A percentile compares a stretch with the other conserved stretches of the same genome.
These are phyloP conservation scores for Itoplectis maculator DNA, from an alignment of 2,888 invertebrate genomes.

Conservation along the genomic window DNA sequence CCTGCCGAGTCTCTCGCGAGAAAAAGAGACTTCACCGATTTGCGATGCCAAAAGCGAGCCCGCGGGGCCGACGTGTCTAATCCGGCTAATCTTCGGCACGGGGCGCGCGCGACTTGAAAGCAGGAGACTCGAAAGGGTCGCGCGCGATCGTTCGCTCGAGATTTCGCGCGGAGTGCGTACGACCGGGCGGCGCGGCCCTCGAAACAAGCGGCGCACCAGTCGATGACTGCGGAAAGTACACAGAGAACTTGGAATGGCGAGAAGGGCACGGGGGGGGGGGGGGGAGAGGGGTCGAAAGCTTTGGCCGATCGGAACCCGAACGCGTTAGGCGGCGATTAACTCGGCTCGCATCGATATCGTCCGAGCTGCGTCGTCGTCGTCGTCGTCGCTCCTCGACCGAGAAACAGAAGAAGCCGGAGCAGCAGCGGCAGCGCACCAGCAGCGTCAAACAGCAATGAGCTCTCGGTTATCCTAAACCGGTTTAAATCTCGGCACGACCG, in stretches of 20 bases:
- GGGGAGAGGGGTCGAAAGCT: conserved; percentile 16
- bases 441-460: conserved; percentile 37
- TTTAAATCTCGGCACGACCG: conserved; percentile 55
- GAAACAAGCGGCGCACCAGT: conserved; percentile 43
- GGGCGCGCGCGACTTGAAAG: too few relatives aligned
- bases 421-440: conserved; percentile 29
- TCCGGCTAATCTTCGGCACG: conserved; percentile 65
- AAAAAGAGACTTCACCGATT: conserved; percentile 56
- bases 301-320: too few relatives aligned
- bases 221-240: conserved; percentile 35
- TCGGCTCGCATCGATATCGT: conserved; percentile 55
- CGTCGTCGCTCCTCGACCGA: conserved; percentile 31
- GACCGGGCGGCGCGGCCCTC: too few relatives aligned
- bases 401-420: conserved; percentile 19
- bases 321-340: too few relatives aligned
- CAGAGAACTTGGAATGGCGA: conserved; percentile 15
- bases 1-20: conserved; percentile 64
- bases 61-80: conserved; percentile 40
- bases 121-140: conserved; percentile 31
- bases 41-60: conserved; percentile 19
- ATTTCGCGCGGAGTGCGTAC: background rate
- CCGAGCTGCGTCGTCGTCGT: too few relatives aligned
- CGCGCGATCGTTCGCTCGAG: background rate
- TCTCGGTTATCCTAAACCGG: conserved; percentile 66
- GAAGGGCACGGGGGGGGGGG: too few relatives aligned